These are phyloP conservation scores for Iguana delicatissima DNA, from an alignment of 2,797 vertebrate genomes.

Conservation along the genomic window DNA sequence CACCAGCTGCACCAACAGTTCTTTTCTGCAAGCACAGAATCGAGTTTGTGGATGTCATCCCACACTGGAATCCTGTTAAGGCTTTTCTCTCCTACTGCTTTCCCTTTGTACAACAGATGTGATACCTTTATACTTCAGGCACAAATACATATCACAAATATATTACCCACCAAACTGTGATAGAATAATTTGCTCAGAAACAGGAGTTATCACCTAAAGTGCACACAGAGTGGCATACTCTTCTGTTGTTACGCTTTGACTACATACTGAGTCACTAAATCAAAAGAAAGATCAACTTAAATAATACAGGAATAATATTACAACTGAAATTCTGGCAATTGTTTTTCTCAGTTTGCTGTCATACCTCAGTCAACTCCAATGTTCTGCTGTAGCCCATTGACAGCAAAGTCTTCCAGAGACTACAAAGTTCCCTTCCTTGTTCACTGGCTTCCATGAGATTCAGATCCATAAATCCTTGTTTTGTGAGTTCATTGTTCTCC, in stretches of 20 bases:
- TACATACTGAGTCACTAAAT: neutral
- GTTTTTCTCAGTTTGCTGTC: neutral
- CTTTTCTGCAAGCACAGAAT: neutral
- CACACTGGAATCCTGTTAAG: neutral
- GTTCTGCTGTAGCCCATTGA: constrained; percentile 92
- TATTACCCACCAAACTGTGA: neutral
- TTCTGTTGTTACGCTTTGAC: no score
- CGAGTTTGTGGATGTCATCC: neutral
- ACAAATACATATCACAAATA: neutral
- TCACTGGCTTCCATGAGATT: constrained; percentile 95
- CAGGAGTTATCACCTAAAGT: neutral
- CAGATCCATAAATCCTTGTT: constrained; percentile 93
- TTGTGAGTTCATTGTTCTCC: constrained; percentile 92
- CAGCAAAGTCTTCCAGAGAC: constrained; percentile 92
- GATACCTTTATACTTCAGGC: neutral
- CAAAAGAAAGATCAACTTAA: neutral
- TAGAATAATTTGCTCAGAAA: neutral
- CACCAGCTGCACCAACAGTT: neutral
- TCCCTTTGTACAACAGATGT: neutral
- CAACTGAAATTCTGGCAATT: neutral
- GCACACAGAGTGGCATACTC: neutral
- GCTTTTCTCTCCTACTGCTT: neutral
- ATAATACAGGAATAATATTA: constrained; percentile 4
- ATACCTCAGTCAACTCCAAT: constrained; percentile 90
- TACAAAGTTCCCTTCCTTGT: constrained; percentile 87